Evolutionary conservation across 2,113 vertebrate species (phyloP), one percentile per base, ranked within the genome.

Genomic region (Coptodon rendalli): DNA sequence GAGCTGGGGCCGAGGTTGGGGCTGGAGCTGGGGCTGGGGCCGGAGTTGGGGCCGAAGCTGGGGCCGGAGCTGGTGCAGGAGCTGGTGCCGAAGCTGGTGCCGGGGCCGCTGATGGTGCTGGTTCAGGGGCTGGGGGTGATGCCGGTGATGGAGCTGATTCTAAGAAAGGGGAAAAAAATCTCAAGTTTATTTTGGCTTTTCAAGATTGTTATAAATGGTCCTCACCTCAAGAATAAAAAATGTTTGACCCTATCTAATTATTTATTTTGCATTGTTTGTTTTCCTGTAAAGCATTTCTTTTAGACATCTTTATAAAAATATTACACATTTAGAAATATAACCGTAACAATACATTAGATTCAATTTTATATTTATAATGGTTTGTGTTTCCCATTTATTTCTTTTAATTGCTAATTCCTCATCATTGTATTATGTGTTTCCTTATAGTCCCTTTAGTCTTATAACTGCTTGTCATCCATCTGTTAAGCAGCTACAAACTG

Each of bases 41-140:
- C 1, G 59, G 43, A 1, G 80, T 63, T 1, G 86, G 2, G 0
- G 54, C 11, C 0, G 54, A 7, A 0, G 85, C 31, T 0, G 87
- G 50, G 0, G 73, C 17, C 0, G 48, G 7, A 0, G 81, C 31
- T 0, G 53, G 68, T 1, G 61, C 43, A 0, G 87, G 83, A 9
- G 66, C 6, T 6, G 88, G 31, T 0, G 86, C 38, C 0, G 90
- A 36, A 0, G 43, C 84, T 1, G 89, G 48, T 0, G 82, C 61
- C 0, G 91, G 68, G 2, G 86, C 81, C 5, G 43, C 43, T 2
- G 82, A 61, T 2, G 90, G 76, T 14, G 91, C 68, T 4, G 93
- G 61, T 1, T 50, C 59, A 38, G 61, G 66, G 6, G 53, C 57
- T 1, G 71, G 43, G 38, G 80, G 36, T 2, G 88, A 80, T 27